Conservation (phyloP, 2,797 vertebrate genomes). For the Macropodus opercularis region DNA sequence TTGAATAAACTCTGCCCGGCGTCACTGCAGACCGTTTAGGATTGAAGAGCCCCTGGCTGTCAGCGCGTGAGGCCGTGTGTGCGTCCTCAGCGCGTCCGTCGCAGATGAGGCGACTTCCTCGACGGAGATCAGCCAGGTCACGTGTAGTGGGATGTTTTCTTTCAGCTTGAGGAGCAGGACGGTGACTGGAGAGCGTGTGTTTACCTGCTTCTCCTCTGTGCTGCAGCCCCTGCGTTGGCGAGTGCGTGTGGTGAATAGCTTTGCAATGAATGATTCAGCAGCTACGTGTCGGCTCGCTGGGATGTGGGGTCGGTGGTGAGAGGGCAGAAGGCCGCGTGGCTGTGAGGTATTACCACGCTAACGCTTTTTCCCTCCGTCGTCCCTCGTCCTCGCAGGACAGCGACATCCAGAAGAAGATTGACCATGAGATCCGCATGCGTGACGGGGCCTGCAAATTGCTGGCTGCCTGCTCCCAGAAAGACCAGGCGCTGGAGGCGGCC, state of each 20-base stretch:
- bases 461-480: constrained; percentile 90
- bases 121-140: constrained; percentile 28
- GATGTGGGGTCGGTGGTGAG: not conserved
- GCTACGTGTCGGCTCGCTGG: constrained; percentile 34
- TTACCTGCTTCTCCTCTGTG: constrained; percentile 33
- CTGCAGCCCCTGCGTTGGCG: constrained; percentile 13
- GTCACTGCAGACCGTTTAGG: constrained; percentile 21
- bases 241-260: constrained; percentile 17
- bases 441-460: constrained; percentile 93
- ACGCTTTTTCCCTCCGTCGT: not conserved
- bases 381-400: constrained; percentile 83
- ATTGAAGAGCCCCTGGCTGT: constrained; percentile 8
- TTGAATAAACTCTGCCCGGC: constrained; percentile 41
- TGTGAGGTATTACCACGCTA: no score
- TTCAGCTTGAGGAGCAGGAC: not conserved
- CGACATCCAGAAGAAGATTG: constrained; percentile 92
- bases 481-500: constrained; percentile 90
- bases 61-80: no score
- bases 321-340: constrained; percentile 36
- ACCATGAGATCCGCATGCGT: constrained; percentile 94
- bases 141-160: constrained; percentile 1
- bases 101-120: no score
- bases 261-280: constrained; percentile 63
- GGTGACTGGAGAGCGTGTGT: constrained; percentile 6
- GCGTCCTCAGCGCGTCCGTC: no score